phyloP scores from a whole-genome alignment of 2,797 vertebrate species.

The Mormyrops attenuatus region DNA sequence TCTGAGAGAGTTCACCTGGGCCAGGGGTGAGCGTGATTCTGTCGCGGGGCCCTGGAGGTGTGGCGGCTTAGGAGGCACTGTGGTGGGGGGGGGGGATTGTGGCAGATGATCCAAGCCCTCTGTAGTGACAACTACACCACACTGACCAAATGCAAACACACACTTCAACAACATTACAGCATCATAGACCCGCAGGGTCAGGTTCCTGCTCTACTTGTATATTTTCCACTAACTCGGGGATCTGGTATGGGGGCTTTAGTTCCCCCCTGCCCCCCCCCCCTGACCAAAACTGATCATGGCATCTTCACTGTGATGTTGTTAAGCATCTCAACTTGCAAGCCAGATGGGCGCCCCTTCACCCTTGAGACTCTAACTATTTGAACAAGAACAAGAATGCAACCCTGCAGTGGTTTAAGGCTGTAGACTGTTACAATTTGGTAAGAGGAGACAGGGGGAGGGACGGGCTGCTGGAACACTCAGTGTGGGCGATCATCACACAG shows the following conservation, averaged over 20 bases:
- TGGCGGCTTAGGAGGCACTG: slow-evolving; percentile 45
- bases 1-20: slow-evolving; percentile 36
- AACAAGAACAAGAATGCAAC: background rate
- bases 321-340: background rate
- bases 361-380: background rate
- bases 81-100: background rate
- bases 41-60: slow-evolving; percentile 38
- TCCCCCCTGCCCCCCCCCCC: background rate
- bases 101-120: background rate
- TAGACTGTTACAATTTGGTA: background rate
- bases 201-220: background rate
- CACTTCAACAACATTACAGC: background rate
- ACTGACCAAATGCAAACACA: background rate
- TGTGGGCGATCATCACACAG: background rate
- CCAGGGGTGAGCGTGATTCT: slow-evolving; percentile 40
- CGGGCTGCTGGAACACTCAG: too few relatives aligned
- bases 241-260: background rate
- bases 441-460: too few relatives aligned
- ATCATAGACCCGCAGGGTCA: background rate
- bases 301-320: background rate
- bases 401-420: background rate
- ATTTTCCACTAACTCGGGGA: background rate
- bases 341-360: background rate
- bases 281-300: background rate
- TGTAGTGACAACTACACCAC: background rate